Evolutionary conservation across 2,797 vertebrate genomes (phyloP), one percentile per base, ranked within the genome.

Genomic region (Knipowitschia caucasica): DNA sequence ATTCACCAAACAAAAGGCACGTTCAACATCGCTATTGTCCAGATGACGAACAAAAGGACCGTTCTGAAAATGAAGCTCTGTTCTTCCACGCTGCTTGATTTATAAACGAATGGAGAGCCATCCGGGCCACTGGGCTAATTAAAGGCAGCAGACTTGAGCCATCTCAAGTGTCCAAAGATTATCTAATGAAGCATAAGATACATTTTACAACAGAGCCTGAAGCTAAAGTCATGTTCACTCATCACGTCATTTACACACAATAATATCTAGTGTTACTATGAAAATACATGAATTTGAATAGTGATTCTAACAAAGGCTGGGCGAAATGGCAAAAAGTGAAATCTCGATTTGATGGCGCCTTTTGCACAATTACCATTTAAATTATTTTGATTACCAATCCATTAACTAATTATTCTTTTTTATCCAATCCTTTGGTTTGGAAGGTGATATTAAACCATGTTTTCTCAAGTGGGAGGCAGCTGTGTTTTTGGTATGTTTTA

Each of bases 121-220:
- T 62, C 69, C 39, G 56, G 59, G 63, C 60, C 38, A 51, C 53
- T 64, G 56, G 76, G 63, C 55, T 81, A 78, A 81, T 85, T 81
- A 77, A 26, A 73, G 58, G 21, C 38, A 33, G 47, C 30, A 52
- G 64, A 63, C 24, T 59, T 57, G 72, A 53, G 38, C 14, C 7
- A 21, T 60, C 49, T 62, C 21, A 52, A 42, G 31, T 4, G 23
- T 62, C 54, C 46, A 33, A 59, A 43, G 33, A 51, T 46, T 25
- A 29, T 57, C 12, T 49, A 50, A 59, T 29, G 14, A 44, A 46
- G 38, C 49, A 47, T 56, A 46, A 46, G 4, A 29, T 45, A 36
- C 26, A 40, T 38, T 61, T 42, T 9, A 51, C 46, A 23, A 53
- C 26, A 23, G 5, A 30, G 33, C 17, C 5, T 11, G 27, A 43